Evolutionary conservation across 1,140 invertebrate species (phyloP).

Genomic region (Gonatopus flavifemur): DNA sequence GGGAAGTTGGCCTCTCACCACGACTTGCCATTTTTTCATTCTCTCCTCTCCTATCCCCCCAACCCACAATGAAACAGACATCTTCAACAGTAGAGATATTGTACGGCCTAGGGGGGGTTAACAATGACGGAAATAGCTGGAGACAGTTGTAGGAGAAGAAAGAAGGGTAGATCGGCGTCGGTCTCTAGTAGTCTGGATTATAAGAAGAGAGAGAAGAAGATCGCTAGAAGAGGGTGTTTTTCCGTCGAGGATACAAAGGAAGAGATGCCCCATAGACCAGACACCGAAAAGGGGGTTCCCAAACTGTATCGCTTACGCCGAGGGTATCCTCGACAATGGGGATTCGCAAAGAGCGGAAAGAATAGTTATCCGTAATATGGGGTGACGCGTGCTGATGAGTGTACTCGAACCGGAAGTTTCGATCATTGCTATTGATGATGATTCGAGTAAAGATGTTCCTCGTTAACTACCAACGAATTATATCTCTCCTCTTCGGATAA

Average conservation of each 20-base stretch:
- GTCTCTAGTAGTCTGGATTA: background rate
- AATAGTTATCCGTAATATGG: conserved; percentile 51
- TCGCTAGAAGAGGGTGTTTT: background rate
- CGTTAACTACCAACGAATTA: no score
- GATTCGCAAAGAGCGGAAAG: conserved; percentile 45
- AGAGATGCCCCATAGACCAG: background rate
- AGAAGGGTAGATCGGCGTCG: background rate
- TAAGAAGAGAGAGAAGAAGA: background rate
- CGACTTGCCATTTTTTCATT: background rate
- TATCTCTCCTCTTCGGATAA: no score
- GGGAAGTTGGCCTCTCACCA: conserved; percentile 21
- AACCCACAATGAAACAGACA: no score
- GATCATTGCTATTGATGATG: conserved; percentile 34
- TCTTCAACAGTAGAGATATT: background rate
- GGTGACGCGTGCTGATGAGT: conserved; percentile 50
- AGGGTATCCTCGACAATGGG: conserved; percentile 38
- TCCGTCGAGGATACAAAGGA: conserved; percentile 6
- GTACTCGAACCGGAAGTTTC: conserved; percentile 50
- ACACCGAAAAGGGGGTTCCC: conserved; percentile 14
- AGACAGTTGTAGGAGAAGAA: background rate
- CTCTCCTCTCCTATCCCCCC: background rate
- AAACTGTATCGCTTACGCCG: conserved; percentile 47
- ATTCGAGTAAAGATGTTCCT: no score
- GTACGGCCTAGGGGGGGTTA: background rate
- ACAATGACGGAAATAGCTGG: background rate